These are phyloP conservation scores for Lacerta agilis DNA, from an alignment of 2,797 vertebrate genomes.

Conservation along the genomic window DNA sequence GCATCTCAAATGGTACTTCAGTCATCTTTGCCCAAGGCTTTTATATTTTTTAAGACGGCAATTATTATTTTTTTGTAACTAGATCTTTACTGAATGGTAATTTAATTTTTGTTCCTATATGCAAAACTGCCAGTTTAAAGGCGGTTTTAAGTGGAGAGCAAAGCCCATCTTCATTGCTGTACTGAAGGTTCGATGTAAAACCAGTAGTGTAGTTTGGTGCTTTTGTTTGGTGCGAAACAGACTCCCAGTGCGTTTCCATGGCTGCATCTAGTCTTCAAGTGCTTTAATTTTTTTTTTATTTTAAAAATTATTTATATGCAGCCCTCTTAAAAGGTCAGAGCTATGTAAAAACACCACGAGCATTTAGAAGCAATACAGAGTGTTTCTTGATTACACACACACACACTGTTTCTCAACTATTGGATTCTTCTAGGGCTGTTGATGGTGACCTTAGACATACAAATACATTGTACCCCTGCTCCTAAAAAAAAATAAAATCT, in stretches of 20 bases:
- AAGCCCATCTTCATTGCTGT: constrained; percentile 23
- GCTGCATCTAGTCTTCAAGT: neutral
- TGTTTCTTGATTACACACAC: neutral
- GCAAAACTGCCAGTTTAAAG: constrained; percentile 21
- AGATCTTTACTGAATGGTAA: constrained; percentile 2
- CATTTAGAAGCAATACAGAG: too few species aligned
- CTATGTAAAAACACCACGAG: too few species aligned
- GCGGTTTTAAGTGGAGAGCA: constrained; percentile 15
- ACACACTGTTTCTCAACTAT: neutral
- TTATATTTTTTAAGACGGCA: neutral
- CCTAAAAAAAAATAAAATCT: neutral
- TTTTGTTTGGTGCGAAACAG: neutral
- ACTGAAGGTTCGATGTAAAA: constrained; percentile 14
- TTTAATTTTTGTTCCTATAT: constrained; percentile 40
- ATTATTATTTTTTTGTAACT: constrained; percentile 17
- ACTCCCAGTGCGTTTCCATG: neutral
- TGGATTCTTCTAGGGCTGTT: neutral
- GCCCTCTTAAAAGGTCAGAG: too few species aligned
- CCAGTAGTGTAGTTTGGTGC: neutral
- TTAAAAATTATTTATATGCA: too few species aligned
- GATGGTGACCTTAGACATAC: neutral
- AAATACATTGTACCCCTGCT: neutral
- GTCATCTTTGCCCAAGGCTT: constrained; percentile 20
- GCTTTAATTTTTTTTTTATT: neutral
- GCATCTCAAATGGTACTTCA: constrained; percentile 24